Base-by-base conservation (phyloP, 53 echinoderm and acorn worm genomes). In the Temnopleurus reevesii region DNA sequence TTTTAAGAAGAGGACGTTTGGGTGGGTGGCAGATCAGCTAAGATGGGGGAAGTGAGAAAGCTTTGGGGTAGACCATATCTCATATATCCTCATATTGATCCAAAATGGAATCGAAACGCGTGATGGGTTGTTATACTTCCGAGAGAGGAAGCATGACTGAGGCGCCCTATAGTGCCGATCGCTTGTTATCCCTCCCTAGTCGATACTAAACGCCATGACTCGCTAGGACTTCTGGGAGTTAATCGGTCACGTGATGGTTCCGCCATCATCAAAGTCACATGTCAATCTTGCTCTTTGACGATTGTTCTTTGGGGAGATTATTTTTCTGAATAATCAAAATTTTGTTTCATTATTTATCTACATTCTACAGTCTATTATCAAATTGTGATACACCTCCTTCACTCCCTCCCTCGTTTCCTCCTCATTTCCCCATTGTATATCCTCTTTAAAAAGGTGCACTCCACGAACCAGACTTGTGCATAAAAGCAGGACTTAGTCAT, bases 211-310 rank as follows among this genome's bases (percentile, higher is more conserved):
- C 71, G 71, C 41, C 71, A 71, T 2, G 17, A 31, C 13, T 63
- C 34, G 63, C 63, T 63, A 4, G 21, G 71, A 41, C 71, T 38
- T 71, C 41, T 2, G 71, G 71, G 71, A 71, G 7, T 71, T n/a
- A n/a, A 35, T 8, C 3, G 38, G 41, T 71, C 71, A 71, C 71
- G 71, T 71, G 71, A 41, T 13, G 41, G 71, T 71, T 71, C 71
- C 71, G 71, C 41, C 71, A 71, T 71, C 41, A 71, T 71, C 71
- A 71, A 71, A 21, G 71, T 71, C 71, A 71, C 71, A 41, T 71
- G 71, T 71, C 43, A 41, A 19, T 71, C 6, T 41, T 41, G 23
- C n/a, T 38, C 38, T 19, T n/a, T 71, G 71, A 71, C 41, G 41
- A 71, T 9, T n/a, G 41, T 36, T 71, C 71, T 38, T 17, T 41